These are phyloP conservation scores for Lateolabrax maculatus DNA, from an alignment of 2,797 vertebrate genomes.

Conservation along the genomic window DNA sequence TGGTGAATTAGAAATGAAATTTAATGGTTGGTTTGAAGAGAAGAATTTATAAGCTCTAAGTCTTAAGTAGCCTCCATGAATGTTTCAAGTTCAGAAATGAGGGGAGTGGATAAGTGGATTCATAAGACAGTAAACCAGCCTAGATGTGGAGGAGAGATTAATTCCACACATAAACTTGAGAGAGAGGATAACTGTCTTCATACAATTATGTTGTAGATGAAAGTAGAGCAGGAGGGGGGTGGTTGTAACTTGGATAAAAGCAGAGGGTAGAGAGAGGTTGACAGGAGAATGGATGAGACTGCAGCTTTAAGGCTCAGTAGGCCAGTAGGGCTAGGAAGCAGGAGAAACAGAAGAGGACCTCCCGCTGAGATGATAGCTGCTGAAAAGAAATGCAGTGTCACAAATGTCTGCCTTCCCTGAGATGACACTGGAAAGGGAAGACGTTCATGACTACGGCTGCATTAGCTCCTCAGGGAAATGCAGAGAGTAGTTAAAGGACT, in stretches of 20 bases:
- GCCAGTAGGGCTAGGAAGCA: slow-evolving; percentile 43
- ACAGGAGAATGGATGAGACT: slow-evolving; percentile 46
- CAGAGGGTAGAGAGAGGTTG: slow-evolving; percentile 26
- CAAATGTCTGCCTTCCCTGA: slow-evolving; percentile 12
- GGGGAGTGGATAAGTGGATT: slow-evolving; percentile 40
- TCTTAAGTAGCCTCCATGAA: slow-evolving; percentile 38
- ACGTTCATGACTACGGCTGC: neutral
- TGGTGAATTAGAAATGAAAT: slow-evolving; percentile 51
- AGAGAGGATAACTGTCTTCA: slow-evolving; percentile 31
- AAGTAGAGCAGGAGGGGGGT: slow-evolving; percentile 34
- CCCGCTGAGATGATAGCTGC: slow-evolving; percentile 53
- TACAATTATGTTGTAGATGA: slow-evolving; percentile 44
- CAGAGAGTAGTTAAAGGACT: slow-evolving; percentile 25
- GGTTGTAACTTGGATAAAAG: slow-evolving; percentile 50
- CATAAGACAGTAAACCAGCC: slow-evolving; percentile 15
- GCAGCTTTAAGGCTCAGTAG: slow-evolving; percentile 50
- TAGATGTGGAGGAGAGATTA: slow-evolving; percentile 44
- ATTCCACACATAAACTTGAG: slow-evolving; percentile 23
- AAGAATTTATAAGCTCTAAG: slow-evolving; percentile 40
- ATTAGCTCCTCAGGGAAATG: slow-evolving; percentile 34
- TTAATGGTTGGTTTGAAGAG: slow-evolving; percentile 40
- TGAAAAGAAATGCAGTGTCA: slow-evolving; percentile 42
- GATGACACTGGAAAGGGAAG: slow-evolving; percentile 31
- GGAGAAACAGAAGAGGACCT: slow-evolving; percentile 45
- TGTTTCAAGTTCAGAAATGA: slow-evolving; percentile 49